Base-by-base conservation (phyloP, 2,888 invertebrate genomes). In the Cryptophagus acutangulus region DNA sequence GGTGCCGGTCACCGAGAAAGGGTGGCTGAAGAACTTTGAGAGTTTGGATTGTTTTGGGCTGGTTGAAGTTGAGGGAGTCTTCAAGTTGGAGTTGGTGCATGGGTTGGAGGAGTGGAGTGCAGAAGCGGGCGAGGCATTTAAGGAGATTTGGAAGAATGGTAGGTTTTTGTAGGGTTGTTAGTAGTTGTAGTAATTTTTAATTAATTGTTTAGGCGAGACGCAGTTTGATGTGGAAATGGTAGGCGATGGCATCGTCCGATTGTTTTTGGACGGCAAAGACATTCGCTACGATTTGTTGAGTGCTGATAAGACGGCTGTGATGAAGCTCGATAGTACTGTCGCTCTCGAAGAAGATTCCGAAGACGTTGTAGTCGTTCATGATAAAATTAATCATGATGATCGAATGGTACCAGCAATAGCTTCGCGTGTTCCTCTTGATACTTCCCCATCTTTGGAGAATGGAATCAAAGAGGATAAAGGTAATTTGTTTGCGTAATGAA, bases 1-100 rank as follows among this genome's bases (percentile, higher is more conserved):
- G 10, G 48, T 62, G 25, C 63, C 68, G 1, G 41, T 48, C 20
- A 63, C 59, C 2, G 57, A 55, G 41, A 55, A 61, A 10, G 81
- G 79, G 0, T 72, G 71, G 48, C 74, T 86, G 17, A 77, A 78
- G 43, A 81, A 83, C 49, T 76, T 78, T 20, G 82, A 83, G 54
- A 75, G 77, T 18, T 43, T 55, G 25, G 46, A 53, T n/a, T 45
- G 47, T 20, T 46, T 58, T 36, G 43, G 8, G 24, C 24, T 20
- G n/a, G n/a, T 8, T 20, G 24, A 8, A n/a, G 3, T 26, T 3
- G 26, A 26, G 4, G 10, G 3, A n/a, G 4, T n/a, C 3, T 50
- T 41, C 20, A 43, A 45, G 14, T 44, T 58, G 38, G 58, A 60
- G 25, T 33, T 46, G 3, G 36, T 58, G 45, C 52, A 51, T 3